phyloP scores from a whole-genome alignment of 1,140 invertebrate genomes.

The Drosophila punjabiensis region DNA sequence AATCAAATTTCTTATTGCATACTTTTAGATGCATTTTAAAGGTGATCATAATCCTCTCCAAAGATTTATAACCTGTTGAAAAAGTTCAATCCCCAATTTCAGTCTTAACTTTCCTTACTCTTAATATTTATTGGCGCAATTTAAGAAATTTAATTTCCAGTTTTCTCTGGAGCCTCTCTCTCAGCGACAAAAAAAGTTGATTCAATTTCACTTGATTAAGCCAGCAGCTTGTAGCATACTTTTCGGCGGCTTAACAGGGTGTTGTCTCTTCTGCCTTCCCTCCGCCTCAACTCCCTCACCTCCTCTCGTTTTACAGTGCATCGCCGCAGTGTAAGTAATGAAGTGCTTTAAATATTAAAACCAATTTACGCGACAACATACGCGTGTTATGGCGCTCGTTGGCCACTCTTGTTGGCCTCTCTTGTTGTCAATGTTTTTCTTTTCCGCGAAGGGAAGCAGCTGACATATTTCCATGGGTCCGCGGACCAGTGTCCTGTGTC shows the following conservation, averaged over 20 bases:
- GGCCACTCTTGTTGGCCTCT: conserved; percentile 37
- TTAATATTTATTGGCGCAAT: conserved; percentile 6
- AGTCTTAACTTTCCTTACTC: neutral
- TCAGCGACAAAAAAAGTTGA: conserved; percentile 33
- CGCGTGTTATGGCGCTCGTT: conserved; percentile 76
- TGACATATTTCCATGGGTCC: conserved; percentile 74
- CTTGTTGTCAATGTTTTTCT: conserved; percentile 44
- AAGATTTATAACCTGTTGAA: neutral
- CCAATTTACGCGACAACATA: conserved; percentile 83
- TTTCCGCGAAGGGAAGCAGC: conserved; percentile 55
- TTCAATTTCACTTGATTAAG: conserved; percentile 65
- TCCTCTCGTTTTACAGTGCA: neutral
- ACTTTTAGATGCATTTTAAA: neutral
- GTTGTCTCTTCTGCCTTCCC: neutral
- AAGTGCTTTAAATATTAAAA: conserved; percentile 83
- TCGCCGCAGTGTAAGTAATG: conserved; percentile 60
- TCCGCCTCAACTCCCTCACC: neutral
- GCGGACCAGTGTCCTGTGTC: conserved; percentile 25
- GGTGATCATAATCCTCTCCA: neutral
- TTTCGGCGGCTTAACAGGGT: conserved; percentile 38
- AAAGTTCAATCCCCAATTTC: neutral
- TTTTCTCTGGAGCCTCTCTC: neutral
- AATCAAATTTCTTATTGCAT: neutral
- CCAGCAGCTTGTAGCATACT: conserved; percentile 30
- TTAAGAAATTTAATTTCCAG: conserved; percentile 19